These are phyloP conservation scores for Fistularia commersonii DNA, from an alignment of 2,797 vertebrate genomes.

Conservation along the genomic window DNA sequence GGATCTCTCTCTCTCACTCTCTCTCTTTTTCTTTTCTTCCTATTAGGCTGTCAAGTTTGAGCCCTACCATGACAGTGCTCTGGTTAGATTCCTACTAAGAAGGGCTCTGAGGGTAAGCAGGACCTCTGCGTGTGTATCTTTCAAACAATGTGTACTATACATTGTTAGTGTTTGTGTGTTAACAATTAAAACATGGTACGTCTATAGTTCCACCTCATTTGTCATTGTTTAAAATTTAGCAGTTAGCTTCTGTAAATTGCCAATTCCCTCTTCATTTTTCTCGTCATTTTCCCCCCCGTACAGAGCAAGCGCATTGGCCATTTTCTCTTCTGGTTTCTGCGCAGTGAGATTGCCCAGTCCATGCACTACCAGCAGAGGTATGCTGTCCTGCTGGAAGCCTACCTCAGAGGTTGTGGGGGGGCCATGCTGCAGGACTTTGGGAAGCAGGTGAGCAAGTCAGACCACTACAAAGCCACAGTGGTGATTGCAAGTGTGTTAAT, in stretches of 20 bases:
- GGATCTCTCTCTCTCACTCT: neutral
- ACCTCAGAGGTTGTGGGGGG: constrained; percentile 91
- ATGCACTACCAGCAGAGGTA: constrained; percentile 98
- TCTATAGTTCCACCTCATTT: neutral
- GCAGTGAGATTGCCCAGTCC: constrained; percentile 97
- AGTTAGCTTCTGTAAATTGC: neutral
- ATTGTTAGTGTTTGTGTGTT: no score
- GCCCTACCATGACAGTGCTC: constrained; percentile 94
- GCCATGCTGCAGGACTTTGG: constrained; percentile 91
- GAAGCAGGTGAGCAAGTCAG: constrained; percentile 73
- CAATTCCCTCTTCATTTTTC: neutral
- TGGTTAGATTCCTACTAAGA: constrained; percentile 93
- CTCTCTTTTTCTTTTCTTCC: constrained; percentile 17
- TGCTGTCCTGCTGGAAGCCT: constrained; percentile 92
- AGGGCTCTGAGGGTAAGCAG: constrained; percentile 88
- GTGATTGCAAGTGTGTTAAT: no score
- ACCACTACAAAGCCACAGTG: no score
- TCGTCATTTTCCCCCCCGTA: neutral
- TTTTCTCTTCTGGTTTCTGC: constrained; percentile 98
- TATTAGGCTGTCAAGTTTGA: constrained; percentile 96
- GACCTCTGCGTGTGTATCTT: neutral
- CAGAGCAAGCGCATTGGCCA: constrained; percentile 97
- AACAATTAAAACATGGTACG: no score
- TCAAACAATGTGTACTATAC: no score
- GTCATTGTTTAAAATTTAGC: neutral